Conservation (phyloP, 1,140 invertebrate species). For the Pseudomyrmex dendroicus region DNA sequence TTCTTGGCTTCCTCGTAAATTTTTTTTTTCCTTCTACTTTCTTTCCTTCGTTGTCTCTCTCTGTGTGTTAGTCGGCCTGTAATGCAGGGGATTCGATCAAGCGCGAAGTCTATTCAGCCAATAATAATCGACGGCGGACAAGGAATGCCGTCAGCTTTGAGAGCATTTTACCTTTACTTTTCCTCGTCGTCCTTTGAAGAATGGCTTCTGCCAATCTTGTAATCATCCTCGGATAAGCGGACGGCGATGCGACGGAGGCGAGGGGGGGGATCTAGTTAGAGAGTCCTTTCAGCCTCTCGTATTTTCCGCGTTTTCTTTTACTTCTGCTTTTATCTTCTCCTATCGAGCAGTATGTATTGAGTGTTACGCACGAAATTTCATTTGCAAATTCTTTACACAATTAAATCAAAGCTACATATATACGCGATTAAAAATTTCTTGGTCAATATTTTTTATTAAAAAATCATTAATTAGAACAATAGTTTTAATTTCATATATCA, state of each 20-base stretch:
- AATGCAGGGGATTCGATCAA: conserved; percentile 35
- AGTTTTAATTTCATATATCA: background rate
- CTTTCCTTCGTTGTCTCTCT: background rate
- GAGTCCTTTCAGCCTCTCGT: background rate
- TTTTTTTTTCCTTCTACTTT: background rate
- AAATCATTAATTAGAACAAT: background rate
- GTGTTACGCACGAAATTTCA: background rate
- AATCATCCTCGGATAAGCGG: conserved; percentile 41
- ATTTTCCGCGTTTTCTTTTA: background rate
- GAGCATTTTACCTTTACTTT: conserved; percentile 36
- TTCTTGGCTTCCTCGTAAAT: background rate
- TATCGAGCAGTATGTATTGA: background rate
- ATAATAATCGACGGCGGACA: conserved; percentile 43
- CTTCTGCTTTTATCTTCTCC: background rate
- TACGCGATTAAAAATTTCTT: background rate
- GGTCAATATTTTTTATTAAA: background rate
- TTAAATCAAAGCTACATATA: background rate
- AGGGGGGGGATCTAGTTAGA: background rate
- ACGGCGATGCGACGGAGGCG: background rate
- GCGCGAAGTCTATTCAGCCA: conserved; percentile 46
- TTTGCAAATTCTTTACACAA: background rate
- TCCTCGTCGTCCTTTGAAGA: conserved; percentile 39
- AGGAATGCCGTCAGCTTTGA: conserved; percentile 22
- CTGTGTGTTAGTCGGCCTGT: background rate
- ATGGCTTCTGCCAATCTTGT: conserved; percentile 16